Evolutionary conservation across 2,797 vertebrate genomes (phyloP).

Genomic region (Coendou prehensilis): DNA sequence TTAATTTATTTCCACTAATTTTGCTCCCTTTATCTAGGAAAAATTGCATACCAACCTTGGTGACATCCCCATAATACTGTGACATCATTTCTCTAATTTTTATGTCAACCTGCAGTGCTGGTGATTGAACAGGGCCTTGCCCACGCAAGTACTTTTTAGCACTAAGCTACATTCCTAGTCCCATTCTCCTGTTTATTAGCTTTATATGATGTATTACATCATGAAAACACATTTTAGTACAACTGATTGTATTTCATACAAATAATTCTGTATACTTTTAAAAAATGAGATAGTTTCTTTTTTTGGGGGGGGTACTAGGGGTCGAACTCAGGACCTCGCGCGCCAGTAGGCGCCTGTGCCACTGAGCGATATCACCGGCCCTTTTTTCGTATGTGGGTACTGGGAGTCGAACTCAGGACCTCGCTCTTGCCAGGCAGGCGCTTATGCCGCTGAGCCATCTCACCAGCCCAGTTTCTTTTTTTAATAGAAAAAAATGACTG

Average conservation of each 20-base stretch:
- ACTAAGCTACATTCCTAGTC: background rate
- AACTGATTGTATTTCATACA: constrained; percentile 27
- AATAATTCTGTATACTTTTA: background rate
- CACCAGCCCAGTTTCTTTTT: background rate
- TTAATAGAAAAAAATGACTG: background rate
- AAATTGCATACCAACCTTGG: background rate
- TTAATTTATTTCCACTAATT: constrained; percentile 53
- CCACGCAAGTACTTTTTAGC: background rate
- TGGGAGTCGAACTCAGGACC: no score
- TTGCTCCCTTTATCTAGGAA: constrained; percentile 39
- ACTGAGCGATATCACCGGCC: no score
- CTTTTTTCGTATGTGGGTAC: no score
- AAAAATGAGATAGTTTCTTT: background rate
- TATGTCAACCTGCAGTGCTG: background rate
- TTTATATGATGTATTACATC: background rate
- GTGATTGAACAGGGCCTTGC: background rate
- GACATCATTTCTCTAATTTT: background rate
- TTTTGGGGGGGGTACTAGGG: background rate
- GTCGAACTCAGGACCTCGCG: no score
- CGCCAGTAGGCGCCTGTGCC: no score
- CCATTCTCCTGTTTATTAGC: background rate
- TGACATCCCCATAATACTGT: constrained; percentile 9
- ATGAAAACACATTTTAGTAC: constrained; percentile 11
- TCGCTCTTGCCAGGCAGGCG: no score
- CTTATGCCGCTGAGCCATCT: no score